phyloP scores from a whole-genome alignment of 2,888 invertebrate species.

The Calameuta pallipes region DNA sequence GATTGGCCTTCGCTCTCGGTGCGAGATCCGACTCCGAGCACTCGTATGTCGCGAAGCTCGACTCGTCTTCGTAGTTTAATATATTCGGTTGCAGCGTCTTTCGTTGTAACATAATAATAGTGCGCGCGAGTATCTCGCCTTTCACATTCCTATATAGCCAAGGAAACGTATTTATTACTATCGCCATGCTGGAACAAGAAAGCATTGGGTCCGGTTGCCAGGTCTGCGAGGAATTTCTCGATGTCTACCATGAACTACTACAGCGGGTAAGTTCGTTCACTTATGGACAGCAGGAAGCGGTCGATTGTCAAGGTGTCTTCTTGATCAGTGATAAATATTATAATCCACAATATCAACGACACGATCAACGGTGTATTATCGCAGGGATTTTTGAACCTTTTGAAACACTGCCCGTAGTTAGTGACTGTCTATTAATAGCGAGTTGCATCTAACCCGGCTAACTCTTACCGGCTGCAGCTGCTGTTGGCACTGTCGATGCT shows the following conservation, averaged over 20 bases:
- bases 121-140: background rate
- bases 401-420: background rate
- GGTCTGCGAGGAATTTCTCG: constrained; percentile 79
- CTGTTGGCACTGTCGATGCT: background rate
- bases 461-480: background rate
- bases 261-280: constrained; percentile 72
- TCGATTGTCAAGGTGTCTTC: background rate
- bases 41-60: constrained; percentile 10
- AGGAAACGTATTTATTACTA: background rate
- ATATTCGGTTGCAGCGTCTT: background rate
- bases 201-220: constrained; percentile 74
- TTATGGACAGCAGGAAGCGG: background rate
- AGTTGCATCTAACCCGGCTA: background rate
- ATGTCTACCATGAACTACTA: constrained; percentile 77
- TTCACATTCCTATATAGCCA: constrained; percentile 6
- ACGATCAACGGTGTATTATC: background rate
- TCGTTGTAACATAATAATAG: background rate
- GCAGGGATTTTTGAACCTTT: background rate
- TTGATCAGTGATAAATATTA: background rate
- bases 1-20: constrained; percentile 25
- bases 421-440: background rate
- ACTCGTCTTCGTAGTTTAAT: background rate
- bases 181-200: constrained; percentile 75
- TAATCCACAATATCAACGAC: background rate
- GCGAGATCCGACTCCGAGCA: constrained; percentile 43